Conservation (phyloP, 2,888 invertebrate species). For the Athrips mouffetella region DNA sequence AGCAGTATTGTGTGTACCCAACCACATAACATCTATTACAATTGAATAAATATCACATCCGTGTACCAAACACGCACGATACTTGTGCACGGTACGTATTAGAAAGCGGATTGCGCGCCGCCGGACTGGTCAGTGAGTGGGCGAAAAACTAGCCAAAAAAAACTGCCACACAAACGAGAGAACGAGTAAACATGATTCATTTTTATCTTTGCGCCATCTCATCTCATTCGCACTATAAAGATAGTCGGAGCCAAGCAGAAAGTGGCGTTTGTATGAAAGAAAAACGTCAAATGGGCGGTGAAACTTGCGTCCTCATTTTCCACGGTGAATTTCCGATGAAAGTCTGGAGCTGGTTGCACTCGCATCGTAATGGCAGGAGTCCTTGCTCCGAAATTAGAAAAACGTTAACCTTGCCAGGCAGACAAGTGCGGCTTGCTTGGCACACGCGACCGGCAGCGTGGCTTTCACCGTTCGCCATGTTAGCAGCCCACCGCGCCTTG, state of each 20-base stretch:
- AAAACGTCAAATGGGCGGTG: slow-evolving; percentile 37
- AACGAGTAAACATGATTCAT: slow-evolving; percentile 33
- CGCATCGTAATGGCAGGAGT: slow-evolving; percentile 54
- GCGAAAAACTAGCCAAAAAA: slow-evolving; percentile 50
- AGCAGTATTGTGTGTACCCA: slow-evolving; percentile 8
- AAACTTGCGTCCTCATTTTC: slow-evolving; percentile 52
- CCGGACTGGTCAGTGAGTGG: slow-evolving; percentile 54
- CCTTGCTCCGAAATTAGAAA: slow-evolving; percentile 69
- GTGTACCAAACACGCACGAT: slow-evolving; percentile 59
- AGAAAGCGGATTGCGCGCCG: slow-evolving; percentile 68
- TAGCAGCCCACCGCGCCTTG: slow-evolving; percentile 34
- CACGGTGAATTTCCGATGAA: slow-evolving; percentile 65
- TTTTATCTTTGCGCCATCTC: slow-evolving; percentile 12
- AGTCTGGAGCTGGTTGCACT: slow-evolving; percentile 47
- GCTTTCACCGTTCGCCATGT: slow-evolving; percentile 68
- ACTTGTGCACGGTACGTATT: slow-evolving; percentile 52
- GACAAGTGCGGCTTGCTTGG: slow-evolving; percentile 25
- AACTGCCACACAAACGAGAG: slow-evolving; percentile 33
- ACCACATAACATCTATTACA: slow-evolving; percentile 25
- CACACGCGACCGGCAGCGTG: slow-evolving; percentile 54
- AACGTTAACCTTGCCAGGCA: slow-evolving; percentile 69
- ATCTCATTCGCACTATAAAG: slow-evolving; percentile 18
- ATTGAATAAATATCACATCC: slow-evolving; percentile 55
- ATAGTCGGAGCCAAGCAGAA: slow-evolving; percentile 17
- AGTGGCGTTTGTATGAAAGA: slow-evolving; percentile 27